phyloP scores from a whole-genome alignment of 2,113 vertebrate species.

The Catharus fuscescens region DNA sequence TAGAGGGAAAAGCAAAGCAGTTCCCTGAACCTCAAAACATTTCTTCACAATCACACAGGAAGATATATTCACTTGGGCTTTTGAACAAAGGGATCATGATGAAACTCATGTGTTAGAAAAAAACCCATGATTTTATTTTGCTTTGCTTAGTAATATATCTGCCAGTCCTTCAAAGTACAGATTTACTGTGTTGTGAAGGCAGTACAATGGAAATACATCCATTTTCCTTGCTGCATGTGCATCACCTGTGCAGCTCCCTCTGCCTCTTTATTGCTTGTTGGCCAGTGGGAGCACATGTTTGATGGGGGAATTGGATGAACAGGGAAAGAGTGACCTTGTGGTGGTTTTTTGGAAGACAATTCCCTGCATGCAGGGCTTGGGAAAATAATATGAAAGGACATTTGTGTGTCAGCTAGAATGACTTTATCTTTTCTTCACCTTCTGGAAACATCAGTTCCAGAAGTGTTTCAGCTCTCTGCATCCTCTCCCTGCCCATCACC shows the following conservation, averaged over 20 bases:
- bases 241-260: neutral
- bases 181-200: neutral
- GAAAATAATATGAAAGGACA: neutral
- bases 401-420: neutral
- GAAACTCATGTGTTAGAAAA: neutral
- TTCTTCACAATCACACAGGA: neutral
- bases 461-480: neutral
- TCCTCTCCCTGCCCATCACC: neutral
- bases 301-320: neutral
- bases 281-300: neutral
- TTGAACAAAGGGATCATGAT: neutral
- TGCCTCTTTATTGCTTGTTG: neutral
- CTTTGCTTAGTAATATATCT: neutral
- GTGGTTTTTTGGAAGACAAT: neutral
- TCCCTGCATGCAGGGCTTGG: neutral
- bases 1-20: neutral
- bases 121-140: neutral
- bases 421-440: neutral
- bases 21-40: neutral
- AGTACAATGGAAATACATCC: neutral
- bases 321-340: neutral
- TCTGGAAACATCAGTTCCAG: neutral
- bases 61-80: neutral
- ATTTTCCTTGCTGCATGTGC: neutral
- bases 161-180: neutral